Evolutionary conservation across 2,888 invertebrate species (phyloP).

Genomic region (Macaria liturata): DNA sequence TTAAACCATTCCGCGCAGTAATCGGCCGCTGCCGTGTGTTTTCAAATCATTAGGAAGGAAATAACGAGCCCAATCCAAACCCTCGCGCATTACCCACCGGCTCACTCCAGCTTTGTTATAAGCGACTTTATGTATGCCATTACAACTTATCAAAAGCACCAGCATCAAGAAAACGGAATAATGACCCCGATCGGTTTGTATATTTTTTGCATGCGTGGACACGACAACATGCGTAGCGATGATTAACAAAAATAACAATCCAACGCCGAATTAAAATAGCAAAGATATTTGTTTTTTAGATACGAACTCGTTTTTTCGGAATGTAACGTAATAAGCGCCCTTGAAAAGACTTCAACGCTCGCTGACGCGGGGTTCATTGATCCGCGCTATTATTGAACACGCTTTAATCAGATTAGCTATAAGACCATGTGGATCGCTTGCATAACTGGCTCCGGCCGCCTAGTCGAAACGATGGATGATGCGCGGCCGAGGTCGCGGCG

Average conservation of each 20-base stretch:
- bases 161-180: too few relatives aligned
- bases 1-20: conserved; percentile 57
- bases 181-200: too few relatives aligned
- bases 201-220: not conserved
- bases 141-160: conserved; percentile 2
- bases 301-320: conserved; percentile 49
- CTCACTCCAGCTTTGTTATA: conserved; percentile 31
- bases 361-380: conserved; percentile 65
- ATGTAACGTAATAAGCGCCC: conserved; percentile 66
- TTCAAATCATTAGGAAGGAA: conserved; percentile 45
- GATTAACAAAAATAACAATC: conserved; percentile 15
- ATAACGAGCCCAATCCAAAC: conserved; percentile 21
- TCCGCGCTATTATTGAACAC: conserved; percentile 51
- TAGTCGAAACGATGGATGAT: conserved; percentile 6
- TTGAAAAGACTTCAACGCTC: conserved; percentile 80
- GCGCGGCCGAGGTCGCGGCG: conserved; percentile 8
- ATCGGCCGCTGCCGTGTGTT: conserved; percentile 55
- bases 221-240: conserved; percentile 13
- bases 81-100: conserved; percentile 15
- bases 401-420: conserved; percentile 49
- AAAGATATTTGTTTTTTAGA: conserved; percentile 26
- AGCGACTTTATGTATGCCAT: conserved; percentile 13
- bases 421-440: conserved; percentile 26
- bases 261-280: conserved; percentile 20
- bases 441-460: conserved; percentile 16